Conservation (phyloP, 2,888 invertebrate species). For the Xanthorhoe designata region DNA sequence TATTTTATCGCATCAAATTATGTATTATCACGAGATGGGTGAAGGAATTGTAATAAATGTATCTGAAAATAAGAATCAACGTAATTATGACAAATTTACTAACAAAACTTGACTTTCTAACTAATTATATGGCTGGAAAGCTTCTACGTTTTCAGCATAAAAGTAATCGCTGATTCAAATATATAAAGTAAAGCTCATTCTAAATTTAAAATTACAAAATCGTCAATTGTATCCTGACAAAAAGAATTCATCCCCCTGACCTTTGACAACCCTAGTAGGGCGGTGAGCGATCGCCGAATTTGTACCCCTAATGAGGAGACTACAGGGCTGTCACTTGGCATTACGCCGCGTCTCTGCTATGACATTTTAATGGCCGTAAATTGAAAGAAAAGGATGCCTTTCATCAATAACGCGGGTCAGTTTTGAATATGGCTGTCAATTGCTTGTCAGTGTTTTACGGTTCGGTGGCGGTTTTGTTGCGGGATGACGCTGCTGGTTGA, state of each 20-base stretch:
- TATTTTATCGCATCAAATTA: too few relatives aligned
- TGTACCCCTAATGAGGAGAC: conserved; percentile 50
- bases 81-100: too few relatives aligned
- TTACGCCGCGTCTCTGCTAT: conserved; percentile 36
- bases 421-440: conserved; percentile 34
- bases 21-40: too few relatives aligned
- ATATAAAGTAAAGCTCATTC: neutral
- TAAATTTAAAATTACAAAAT: conserved; percentile 9
- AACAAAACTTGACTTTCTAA: too few relatives aligned
- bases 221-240: conserved; percentile 22
- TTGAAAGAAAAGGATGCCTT: conserved; percentile 42
- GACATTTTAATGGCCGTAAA: conserved; percentile 42
- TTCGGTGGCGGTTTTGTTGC: conserved; percentile 15
- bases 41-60: too few relatives aligned
- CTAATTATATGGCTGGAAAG: too few relatives aligned
- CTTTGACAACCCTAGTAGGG: conserved; percentile 26
- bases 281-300: conserved; percentile 51
- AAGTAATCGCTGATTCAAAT: neutral
- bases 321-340: conserved; percentile 41
- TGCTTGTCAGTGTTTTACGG: conserved; percentile 26
- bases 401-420: conserved; percentile 39
- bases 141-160: neutral
- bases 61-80: too few relatives aligned
- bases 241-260: conserved; percentile 21
- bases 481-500: conserved; percentile 1